Evolutionary conservation across 2,113 vertebrate species (phyloP).

Genomic region (Galeopterus variegatus): DNA sequence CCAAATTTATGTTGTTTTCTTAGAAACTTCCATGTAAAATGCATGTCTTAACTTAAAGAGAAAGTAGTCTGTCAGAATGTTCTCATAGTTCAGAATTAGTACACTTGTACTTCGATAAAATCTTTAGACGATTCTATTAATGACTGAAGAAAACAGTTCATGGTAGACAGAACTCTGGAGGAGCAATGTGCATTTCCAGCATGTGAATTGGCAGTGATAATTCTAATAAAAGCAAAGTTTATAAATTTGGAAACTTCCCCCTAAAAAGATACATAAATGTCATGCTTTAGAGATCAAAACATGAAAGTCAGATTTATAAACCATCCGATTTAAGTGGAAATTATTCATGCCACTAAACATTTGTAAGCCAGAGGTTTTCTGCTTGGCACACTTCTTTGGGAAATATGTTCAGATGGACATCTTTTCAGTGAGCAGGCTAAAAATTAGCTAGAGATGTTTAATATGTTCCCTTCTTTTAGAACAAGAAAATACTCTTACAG

Average conservation of each 20-base stretch:
- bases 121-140: not conserved
- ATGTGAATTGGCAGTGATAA: not conserved
- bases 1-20: constrained; percentile 19
- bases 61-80: not conserved
- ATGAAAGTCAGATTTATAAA: not conserved
- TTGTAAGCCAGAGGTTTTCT: constrained; percentile 10
- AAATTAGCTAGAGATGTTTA: not conserved
- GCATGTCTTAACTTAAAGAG: not conserved
- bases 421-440: constrained; percentile 25
- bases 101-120: not conserved
- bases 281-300: not conserved
- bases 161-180: not conserved
- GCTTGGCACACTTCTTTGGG: not conserved
- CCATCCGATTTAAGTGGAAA: not conserved
- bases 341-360: constrained; percentile 1
- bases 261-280: not conserved
- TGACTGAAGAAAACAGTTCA: not conserved
- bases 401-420: not conserved
- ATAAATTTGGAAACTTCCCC: not conserved
- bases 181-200: not conserved
- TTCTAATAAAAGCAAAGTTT: constrained; percentile 25
- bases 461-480: not conserved
- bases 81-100: not conserved
- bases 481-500: not conserved
- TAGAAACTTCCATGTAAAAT: constrained; percentile 23